Evolutionary conservation across 2,113 vertebrate genomes (phyloP).

Genomic region (Cochlearius cochlearius): DNA sequence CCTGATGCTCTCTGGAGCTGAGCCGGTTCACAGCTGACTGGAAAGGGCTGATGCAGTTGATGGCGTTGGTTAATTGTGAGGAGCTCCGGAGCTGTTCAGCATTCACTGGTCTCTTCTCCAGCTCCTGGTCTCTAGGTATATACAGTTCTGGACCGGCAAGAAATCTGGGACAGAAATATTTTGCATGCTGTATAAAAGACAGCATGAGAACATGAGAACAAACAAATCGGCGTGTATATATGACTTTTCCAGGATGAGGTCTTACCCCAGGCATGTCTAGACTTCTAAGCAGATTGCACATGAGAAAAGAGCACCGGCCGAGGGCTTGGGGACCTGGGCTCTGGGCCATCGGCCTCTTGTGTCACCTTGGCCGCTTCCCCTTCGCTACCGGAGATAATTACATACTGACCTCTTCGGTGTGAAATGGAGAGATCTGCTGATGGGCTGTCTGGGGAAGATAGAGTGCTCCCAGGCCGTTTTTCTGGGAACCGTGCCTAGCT

Average conservation of each 20-base stretch:
- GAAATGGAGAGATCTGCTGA: background rate
- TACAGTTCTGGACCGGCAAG: background rate
- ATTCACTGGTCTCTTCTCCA: background rate
- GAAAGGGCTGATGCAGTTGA: background rate
- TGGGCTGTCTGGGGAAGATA: background rate
- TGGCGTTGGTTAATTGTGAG: background rate
- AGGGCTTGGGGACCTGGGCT: background rate
- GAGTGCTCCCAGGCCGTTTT: background rate
- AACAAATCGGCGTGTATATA: accelerated
- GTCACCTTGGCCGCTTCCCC: background rate
- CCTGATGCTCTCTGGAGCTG: background rate
- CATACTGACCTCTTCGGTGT: background rate
- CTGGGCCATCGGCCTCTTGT: background rate
- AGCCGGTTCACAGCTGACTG: background rate
- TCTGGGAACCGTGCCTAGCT: background rate
- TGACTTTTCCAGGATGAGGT: background rate
- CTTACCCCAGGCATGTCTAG: background rate
- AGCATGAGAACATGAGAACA: background rate
- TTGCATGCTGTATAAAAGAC: accelerated
- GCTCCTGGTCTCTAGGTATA: accelerated
- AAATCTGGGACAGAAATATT: background rate
- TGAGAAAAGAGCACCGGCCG: background rate
- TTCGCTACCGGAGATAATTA: accelerated
- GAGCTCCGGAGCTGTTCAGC: background rate
- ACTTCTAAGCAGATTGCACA: background rate